A percentile compares a stretch with the other conserved stretches of the same genome.
Conservation (phyloP, 2,888 invertebrate species). For the Cordylochernes scorpioides region DNA sequence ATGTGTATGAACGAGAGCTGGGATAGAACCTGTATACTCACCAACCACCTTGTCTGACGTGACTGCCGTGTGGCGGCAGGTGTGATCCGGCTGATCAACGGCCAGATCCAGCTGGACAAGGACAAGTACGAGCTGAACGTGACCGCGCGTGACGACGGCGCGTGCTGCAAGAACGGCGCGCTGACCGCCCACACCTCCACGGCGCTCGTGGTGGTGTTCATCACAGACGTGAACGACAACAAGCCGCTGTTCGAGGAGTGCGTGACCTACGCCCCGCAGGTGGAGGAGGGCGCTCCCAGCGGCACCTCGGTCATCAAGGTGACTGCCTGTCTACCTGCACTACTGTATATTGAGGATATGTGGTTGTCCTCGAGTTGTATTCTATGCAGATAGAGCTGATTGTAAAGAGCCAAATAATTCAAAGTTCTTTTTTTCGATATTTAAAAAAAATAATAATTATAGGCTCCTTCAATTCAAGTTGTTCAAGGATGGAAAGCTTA, state of each 20-base stretch:
- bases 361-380: too few species aligned
- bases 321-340: slow-evolving; percentile 1
- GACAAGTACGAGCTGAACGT: slow-evolving; percentile 90
- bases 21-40: too few species aligned
- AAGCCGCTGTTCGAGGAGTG: slow-evolving; percentile 88
- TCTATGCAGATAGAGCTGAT: too few species aligned
- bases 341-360: too few species aligned
- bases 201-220: slow-evolving; percentile 80
- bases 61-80: too few species aligned
- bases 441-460: too few species aligned
- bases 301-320: slow-evolving; percentile 79
- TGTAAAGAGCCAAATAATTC: too few species aligned
- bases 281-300: slow-evolving; percentile 76
- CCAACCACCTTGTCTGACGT: too few species aligned
- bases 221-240: slow-evolving; percentile 87
- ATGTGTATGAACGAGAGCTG: too few species aligned
- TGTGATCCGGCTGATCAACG: slow-evolving; percentile 62
- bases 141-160: slow-evolving; percentile 87
- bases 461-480: too few species aligned
- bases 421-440: too few species aligned
- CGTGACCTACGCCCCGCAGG: slow-evolving; percentile 67
- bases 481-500: too few species aligned
- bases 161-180: slow-evolving; percentile 73
- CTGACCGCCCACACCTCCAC: slow-evolving; percentile 69
- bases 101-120: slow-evolving; percentile 56